These are phyloP conservation scores for Neodiprion lecontei DNA, from an alignment of 1,140 invertebrate genomes.

Conservation along the genomic window DNA sequence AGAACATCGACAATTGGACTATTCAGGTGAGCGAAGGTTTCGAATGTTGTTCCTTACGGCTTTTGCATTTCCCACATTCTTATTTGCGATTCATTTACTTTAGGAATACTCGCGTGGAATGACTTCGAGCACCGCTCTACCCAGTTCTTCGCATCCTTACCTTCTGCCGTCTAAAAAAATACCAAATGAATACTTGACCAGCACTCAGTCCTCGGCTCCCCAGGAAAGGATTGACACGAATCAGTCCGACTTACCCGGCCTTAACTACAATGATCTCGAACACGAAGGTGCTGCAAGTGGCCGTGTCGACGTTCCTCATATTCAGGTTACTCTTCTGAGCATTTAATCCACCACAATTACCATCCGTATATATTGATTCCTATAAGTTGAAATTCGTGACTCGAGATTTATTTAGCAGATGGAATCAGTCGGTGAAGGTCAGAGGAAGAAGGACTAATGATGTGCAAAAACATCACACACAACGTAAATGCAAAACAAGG, in stretches of 20 bases:
- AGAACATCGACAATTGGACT: constrained; percentile 86
- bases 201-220: constrained; percentile 56
- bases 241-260: constrained; percentile 36
- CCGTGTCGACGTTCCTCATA: constrained; percentile 26
- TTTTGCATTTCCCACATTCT: constrained; percentile 9
- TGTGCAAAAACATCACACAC: too few species aligned
- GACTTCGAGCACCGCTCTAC: constrained; percentile 41
- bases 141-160: constrained; percentile 58
- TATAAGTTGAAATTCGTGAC: too few species aligned
- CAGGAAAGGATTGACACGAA: constrained; percentile 46
- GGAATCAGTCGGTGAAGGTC: too few species aligned
- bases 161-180: constrained; percentile 74
- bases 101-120: constrained; percentile 55
- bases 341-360: too few species aligned
- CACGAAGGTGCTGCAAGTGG: constrained; percentile 65
- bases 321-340: constrained; percentile 17
- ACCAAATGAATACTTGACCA: constrained; percentile 78
- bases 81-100: constrained; percentile 23
- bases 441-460: too few species aligned
- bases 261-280: constrained; percentile 54
- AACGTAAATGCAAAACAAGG: too few species aligned
- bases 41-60: constrained; percentile 7
- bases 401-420: too few species aligned
- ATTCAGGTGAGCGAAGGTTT: constrained; percentile 69
- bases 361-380: too few species aligned